Evolutionary conservation across 1,140 invertebrate species (phyloP).

Genomic region (Brachionus paranguensis): DNA sequence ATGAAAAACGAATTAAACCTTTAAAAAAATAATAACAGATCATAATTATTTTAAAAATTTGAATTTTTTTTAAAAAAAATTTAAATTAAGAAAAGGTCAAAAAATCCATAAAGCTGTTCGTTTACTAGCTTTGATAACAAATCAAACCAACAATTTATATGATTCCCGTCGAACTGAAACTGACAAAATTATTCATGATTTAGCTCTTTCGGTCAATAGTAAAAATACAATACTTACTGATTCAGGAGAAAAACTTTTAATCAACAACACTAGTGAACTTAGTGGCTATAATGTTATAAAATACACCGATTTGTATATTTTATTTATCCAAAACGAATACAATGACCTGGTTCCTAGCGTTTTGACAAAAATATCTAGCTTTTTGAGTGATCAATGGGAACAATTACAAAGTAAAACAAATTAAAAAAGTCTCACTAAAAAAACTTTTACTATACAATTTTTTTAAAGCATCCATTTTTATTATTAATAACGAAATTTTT

Average conservation of each 20-base stretch:
- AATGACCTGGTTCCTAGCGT: background rate
- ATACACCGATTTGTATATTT: background rate
- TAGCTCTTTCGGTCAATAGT: background rate
- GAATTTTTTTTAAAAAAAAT: background rate
- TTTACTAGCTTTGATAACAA: background rate
- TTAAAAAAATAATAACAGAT: too few species aligned
- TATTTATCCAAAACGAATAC: background rate
- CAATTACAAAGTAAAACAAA: background rate
- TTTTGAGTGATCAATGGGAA: constrained; percentile 16
- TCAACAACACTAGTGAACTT: background rate
- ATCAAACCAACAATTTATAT: background rate
- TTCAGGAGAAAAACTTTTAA: background rate
- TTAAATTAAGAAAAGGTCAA: background rate
- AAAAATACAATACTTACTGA: background rate
- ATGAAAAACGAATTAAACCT: too few species aligned
- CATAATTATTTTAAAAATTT: too few species aligned
- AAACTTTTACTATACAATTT: background rate
- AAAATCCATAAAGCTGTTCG: background rate
- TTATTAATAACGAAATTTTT: background rate
- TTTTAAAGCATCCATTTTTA: background rate
- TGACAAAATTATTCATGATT: background rate
- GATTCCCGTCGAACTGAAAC: background rate
- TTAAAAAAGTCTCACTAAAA: background rate
- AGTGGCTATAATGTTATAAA: background rate
- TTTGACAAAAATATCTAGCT: constrained; percentile 1